Evolutionary conservation across 2,113 vertebrate genomes (phyloP), one percentile per base, ranked within the genome.

Genomic region (Cardinalis cardinalis): DNA sequence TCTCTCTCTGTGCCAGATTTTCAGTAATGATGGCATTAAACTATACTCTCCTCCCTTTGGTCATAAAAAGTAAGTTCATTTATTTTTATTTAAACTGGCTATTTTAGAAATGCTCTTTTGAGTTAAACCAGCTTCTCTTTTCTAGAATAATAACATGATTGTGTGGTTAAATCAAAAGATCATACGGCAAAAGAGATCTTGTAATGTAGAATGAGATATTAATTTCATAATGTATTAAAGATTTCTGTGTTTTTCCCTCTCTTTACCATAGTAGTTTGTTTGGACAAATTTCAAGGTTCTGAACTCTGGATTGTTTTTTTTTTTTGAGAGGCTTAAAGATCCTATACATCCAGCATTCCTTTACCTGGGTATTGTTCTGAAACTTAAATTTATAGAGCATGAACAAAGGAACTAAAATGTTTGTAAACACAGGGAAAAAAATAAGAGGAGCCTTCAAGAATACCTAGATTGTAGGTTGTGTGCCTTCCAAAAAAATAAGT

Each of bases 401-500:
- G 15, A 53, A 53, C 8, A 75, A 79, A 9, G 10, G 7, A 75
- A 48, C 19, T 41, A 61, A 87, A 65, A 29, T 70, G 61, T 60
- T 38, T 7, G 1, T 38, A 60, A 81, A 63, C 9, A 55, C 0
- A 4, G 18, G 9, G 16, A 18, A 18, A 53, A 65, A 56, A 32
- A 20, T 55, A 18, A 53, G 65, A 52, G 14, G 10, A 59, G 53
- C 72, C 20, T 38, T 72, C 26, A 69, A 38, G 11, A 44, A 26
- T 38, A 34, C 19, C 20, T 58, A 40, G 28, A 20, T 4, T 58
- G 14, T 5, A 18, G 0, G 0, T 38, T 59, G 10, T 29, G 24
- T 52, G 7, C 5, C 31, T 84, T 80, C 44, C 3, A 77, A 80
- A 55, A 79, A 59, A 46, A 11, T n/a, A 77, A 44, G 17, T 17